Conservation (phyloP, 2,797 vertebrate species). For the Sylvia borin region DNA sequence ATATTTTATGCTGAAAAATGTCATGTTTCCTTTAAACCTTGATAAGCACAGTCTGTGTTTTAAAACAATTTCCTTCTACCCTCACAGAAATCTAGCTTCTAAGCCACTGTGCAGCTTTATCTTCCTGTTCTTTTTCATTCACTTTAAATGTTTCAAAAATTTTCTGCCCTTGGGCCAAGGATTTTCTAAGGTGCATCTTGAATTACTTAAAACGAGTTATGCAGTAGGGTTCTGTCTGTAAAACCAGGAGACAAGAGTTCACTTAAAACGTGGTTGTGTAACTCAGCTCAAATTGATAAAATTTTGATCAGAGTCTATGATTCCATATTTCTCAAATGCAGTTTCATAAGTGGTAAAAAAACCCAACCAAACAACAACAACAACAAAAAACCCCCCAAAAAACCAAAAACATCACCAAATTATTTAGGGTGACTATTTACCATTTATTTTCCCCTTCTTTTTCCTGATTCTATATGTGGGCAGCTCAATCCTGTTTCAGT, state of each 20-base stretch:
- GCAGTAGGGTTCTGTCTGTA: neutral
- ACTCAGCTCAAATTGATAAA: neutral
- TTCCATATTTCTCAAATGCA: neutral
- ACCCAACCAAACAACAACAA: too few species aligned
- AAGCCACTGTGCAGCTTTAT: neutral
- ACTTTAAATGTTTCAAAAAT: constrained; percentile 4
- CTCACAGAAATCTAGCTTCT: neutral
- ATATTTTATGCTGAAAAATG: neutral
- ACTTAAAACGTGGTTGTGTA: neutral
- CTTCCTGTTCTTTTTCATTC: neutral
- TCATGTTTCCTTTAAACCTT: neutral
- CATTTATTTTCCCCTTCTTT: neutral
- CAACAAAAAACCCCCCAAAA: too few species aligned
- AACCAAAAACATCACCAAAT: too few species aligned
- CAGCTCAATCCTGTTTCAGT: neutral
- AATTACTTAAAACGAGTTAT: neutral
- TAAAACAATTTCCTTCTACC: neutral
- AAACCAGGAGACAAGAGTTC: neutral
- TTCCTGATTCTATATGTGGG: neutral
- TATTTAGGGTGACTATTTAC: neutral
- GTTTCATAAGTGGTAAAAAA: neutral
- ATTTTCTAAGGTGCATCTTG: neutral
- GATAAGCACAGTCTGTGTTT: neutral
- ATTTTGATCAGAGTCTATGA: neutral
- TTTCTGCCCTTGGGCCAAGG: constrained; percentile 1